Base-by-base conservation (phyloP, 2,888 invertebrate species). In the Bugula neritina region DNA sequence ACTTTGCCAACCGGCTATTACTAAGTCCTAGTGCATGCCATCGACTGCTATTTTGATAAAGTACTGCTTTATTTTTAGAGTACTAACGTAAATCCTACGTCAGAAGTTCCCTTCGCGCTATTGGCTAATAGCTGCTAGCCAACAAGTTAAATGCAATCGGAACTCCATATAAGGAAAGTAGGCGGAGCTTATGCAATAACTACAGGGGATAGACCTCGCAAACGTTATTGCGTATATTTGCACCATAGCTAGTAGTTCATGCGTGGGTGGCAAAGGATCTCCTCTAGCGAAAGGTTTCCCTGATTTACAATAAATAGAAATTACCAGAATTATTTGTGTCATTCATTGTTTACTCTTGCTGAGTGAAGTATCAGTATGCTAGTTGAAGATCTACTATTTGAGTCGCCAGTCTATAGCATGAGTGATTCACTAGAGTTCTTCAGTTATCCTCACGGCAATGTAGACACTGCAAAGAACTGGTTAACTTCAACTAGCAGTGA, bases 251-350 rank as follows among this genome's bases (percentile, higher is more conserved):
- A n/a, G n/a, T 55, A 31, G 63, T 63, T 31, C 63, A 34, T 63
- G 63, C 63, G 63, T 63, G 63, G 63, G 63, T 27, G 63, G 21
- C 31, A 34, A 27, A 31, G 63, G 63, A 63, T 63, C 63, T 63
- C 63, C 63, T 63, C 34, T 21, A 57, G n/a, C 27, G 31, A 63
- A 63, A 63, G 63, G 63, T 31, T 63, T 63, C 63, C 63, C 63
- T 34, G 31, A 63, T n/a, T 43, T 17, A 10, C 43, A 43, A 10
- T 10, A 43, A 43, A n/a, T n/a, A n/a, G n/a, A 57, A 57, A 5
- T 57, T 63, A 13, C 29, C 27, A 21, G 10, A 63, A 2, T 63
- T 63, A 63, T 63, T 63, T 63, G 31, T 31, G 31, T 63, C 31
- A 63, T 13, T 43, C 43, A 43, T 43, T 17, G 17, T 5, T 43